Percentiles rank a stretch among this genome's conserved stretches.
Conservation (phyloP, 2,113 vertebrate genomes). For the Sceloporus tristichus region DNA sequence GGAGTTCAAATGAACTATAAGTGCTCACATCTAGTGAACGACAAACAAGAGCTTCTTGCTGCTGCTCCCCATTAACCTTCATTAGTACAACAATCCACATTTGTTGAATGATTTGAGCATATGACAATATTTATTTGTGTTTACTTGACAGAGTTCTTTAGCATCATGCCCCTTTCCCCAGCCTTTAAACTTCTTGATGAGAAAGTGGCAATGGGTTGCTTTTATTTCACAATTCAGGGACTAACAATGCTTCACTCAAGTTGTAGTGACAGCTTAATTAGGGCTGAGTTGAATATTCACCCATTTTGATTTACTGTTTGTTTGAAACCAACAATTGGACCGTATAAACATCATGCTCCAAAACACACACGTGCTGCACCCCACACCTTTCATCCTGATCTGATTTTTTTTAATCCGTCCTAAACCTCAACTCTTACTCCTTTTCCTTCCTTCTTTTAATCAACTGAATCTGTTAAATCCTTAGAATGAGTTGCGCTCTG, state of each 20-base stretch:
- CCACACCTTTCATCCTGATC: not conserved
- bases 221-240: slow-evolving; percentile 1
- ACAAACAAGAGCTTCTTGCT: slow-evolving; percentile 3
- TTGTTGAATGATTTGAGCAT: not conserved
- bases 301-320: not conserved
- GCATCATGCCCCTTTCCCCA: slow-evolving; percentile 13
- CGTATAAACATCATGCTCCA: not conserved
- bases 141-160: slow-evolving; percentile 22
- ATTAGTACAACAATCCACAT: slow-evolving; percentile 6
- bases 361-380: not conserved
- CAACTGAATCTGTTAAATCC: too few species aligned
- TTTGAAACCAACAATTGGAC: not conserved
- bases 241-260: slow-evolving; percentile 8
- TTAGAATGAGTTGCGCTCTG: too few species aligned
- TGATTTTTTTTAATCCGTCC: not conserved
- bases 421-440: too few species aligned
- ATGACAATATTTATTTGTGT: slow-evolving; percentile 26
- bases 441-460: not conserved
- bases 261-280: slow-evolving; percentile 2
- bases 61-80: slow-evolving; percentile 10
- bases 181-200: slow-evolving; percentile 25
- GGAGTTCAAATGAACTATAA: not conserved
- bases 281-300: not conserved
- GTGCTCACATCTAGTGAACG: slow-evolving; percentile 16
- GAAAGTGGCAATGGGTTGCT: slow-evolving; percentile 3